Percentiles rank a stretch among this genome's conserved stretches.
Conservation (phyloP, 1,140 invertebrate species). For the Nephila pilipes region DNA sequence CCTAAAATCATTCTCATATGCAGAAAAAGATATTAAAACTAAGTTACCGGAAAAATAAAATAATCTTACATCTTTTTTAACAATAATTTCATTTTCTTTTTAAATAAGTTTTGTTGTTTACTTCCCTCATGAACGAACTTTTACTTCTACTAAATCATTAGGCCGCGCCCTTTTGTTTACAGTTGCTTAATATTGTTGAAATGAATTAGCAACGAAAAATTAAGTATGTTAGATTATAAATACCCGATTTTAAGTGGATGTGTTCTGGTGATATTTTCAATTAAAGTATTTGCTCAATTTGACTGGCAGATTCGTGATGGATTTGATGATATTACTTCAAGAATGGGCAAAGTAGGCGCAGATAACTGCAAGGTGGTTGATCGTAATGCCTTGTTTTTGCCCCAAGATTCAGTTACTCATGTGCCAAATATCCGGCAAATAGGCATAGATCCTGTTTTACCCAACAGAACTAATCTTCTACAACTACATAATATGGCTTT, state of each 20-base stretch:
- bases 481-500: conserved; percentile 98
- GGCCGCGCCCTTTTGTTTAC: conserved; percentile 74
- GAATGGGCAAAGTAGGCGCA: conserved; percentile 88
- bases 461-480: conserved; percentile 94
- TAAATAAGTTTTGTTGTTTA: not conserved
- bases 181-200: conserved; percentile 15
- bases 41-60: no score
- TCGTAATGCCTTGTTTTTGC: conserved; percentile 91
- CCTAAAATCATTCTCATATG: no score
- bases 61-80: no score
- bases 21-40: no score
- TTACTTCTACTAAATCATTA: conserved; percentile 5
- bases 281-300: conserved; percentile 86
- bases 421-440: conserved; percentile 96
- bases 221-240: conserved; percentile 47
- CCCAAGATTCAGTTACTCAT: conserved; percentile 92
- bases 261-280: conserved; percentile 59
- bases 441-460: conserved; percentile 96
- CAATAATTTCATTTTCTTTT: no score
- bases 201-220: not conserved
- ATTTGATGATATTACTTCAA: conserved; percentile 92
- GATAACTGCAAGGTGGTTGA: conserved; percentile 95
- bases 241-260: not conserved
- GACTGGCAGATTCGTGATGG: conserved; percentile 93
- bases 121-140: not conserved